A percentile compares a stretch with the other conserved stretches of the same genome.
These are phyloP conservation scores for Thaumetopoea pityocampa DNA, from an alignment of 1,140 invertebrate species.

Conservation along the genomic window DNA sequence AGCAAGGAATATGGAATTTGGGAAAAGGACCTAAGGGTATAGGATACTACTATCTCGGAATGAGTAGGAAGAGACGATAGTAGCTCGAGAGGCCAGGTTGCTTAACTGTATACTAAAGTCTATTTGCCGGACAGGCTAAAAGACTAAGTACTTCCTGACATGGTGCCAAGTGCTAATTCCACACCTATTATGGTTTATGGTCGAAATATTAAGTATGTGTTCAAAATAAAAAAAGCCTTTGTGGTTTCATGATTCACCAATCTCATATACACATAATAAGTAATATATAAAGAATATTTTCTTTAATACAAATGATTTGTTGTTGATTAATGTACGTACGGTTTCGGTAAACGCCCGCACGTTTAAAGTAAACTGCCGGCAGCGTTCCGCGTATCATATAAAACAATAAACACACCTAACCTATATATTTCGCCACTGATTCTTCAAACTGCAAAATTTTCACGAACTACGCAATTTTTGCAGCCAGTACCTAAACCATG, in stretches of 20 bases:
- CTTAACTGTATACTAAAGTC: no score
- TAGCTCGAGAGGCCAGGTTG: no score
- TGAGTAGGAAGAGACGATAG: no score
- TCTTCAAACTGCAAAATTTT: constrained; percentile 2
- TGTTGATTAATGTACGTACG: constrained; percentile 6
- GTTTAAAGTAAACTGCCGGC: constrained; percentile 12
- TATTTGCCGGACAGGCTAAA: no score
- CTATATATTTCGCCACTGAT: constrained; percentile 6
- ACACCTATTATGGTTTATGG: no score
- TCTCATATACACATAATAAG: no score
- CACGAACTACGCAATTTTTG: constrained; percentile 1
- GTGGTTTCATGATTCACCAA: background rate
- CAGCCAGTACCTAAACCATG: background rate
- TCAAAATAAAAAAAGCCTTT: constrained; percentile 1
- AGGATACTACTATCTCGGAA: no score
- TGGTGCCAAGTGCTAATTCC: no score
- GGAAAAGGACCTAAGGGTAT: no score
- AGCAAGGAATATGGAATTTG: no score
- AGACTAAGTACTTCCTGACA: no score
- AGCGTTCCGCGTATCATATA: constrained; percentile 12
- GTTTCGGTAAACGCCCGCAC: constrained; percentile 11
- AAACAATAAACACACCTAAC: constrained; percentile 14
- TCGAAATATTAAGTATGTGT: constrained; percentile 1
- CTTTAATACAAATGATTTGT: constrained; percentile 2
- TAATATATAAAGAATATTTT: background rate